Conservation (phyloP, 2,888 invertebrate species). For the Criorhina ranunculi region DNA sequence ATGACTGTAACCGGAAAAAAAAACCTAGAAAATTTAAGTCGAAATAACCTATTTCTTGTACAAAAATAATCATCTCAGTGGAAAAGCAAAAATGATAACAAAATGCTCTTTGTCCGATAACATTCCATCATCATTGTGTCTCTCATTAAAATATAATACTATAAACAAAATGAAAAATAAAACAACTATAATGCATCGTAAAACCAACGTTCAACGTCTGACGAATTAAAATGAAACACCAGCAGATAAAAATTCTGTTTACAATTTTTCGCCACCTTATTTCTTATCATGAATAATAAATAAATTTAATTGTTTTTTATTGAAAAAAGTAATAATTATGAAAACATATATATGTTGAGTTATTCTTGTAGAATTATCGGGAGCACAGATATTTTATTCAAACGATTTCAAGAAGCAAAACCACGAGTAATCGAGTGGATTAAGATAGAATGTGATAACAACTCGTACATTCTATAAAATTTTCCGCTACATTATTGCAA, state of each 20-base stretch:
- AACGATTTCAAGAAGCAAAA: neutral
- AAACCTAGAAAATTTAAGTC: too few species aligned
- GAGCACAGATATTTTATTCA: neutral
- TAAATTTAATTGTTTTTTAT: conserved; percentile 12
- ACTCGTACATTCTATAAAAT: neutral
- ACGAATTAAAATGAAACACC: conserved; percentile 30
- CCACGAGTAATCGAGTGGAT: neutral
- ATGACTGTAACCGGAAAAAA: too few species aligned
- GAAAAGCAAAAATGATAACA: conserved; percentile 17
- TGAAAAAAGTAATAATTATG: neutral
- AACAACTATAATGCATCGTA: neutral
- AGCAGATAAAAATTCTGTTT: conserved; percentile 38
- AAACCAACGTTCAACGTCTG: conserved; percentile 60
- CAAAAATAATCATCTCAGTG: conserved; percentile 16
- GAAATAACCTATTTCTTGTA: conserved; percentile 21
- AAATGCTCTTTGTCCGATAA: conserved; percentile 6
- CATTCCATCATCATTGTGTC: neutral
- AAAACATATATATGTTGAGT: neutral
- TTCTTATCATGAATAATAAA: conserved; percentile 26
- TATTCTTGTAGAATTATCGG: conserved; percentile 14
- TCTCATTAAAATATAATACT: conserved; percentile 7
- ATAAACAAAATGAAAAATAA: neutral
- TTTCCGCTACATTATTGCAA: conserved; percentile 2
- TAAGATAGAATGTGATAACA: neutral
- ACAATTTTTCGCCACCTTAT: conserved; percentile 2